These are phyloP conservation scores for Aptenodytes forsteri DNA, from an alignment of 2,113 vertebrate genomes.

Conservation along the genomic window DNA sequence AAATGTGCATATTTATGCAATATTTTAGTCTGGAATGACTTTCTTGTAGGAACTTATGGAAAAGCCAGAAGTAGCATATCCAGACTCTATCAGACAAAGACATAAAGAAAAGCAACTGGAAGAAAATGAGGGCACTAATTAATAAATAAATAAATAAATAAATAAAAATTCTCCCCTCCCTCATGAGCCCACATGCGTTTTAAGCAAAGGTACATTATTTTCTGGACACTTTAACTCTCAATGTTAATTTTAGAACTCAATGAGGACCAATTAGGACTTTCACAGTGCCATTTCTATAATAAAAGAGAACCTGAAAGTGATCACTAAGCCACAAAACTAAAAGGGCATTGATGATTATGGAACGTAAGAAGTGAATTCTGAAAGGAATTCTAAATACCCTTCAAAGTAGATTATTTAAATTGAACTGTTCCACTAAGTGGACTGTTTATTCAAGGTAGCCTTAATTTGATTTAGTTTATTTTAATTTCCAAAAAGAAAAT, in stretches of 20 bases:
- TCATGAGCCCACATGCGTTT: not conserved
- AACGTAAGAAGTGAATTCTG: not conserved
- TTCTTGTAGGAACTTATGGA: not conserved
- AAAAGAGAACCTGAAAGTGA: not conserved
- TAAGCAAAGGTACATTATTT: not conserved
- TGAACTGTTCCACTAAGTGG: not conserved
- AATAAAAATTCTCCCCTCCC: not conserved
- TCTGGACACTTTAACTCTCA: not conserved
- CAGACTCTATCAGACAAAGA: not conserved
- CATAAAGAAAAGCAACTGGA: not conserved
- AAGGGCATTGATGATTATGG: not conserved
- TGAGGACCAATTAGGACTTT: not conserved
- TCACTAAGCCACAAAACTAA: not conserved
- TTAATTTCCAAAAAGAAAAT: not conserved
- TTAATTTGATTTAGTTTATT: not conserved
- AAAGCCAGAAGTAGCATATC: not conserved
- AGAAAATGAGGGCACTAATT: not conserved
- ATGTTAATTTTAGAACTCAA: constrained; percentile 6
- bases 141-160: not conserved
- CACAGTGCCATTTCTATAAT: not conserved
- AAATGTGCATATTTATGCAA: not conserved
- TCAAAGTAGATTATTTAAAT: not conserved
- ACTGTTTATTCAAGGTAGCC: not conserved
- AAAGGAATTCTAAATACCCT: not conserved
- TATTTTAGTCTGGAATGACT: not conserved